Conservation (phyloP, 2,797 vertebrate species). For the Gila robusta region DNA sequence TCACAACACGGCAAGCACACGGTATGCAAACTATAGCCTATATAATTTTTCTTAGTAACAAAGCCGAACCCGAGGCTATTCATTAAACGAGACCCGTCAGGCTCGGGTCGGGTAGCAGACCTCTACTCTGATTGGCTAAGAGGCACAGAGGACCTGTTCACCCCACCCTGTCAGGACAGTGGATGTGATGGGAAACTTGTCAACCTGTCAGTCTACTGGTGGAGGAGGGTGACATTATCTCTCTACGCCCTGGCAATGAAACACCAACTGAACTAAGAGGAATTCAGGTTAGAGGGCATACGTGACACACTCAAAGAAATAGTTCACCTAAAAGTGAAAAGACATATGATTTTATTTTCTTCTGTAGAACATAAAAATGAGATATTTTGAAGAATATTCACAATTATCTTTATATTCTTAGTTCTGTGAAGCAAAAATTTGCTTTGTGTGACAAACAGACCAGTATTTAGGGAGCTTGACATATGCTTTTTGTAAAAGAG, state of each 20-base stretch:
- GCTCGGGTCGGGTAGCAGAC: too few species aligned
- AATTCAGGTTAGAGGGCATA: conserved; percentile 11
- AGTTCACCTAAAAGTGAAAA: not conserved
- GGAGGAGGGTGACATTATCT: conserved; percentile 8
- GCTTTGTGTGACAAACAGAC: not conserved
- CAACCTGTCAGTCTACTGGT: not conserved
- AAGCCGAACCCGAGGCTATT: too few species aligned
- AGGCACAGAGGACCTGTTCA: conserved; percentile 25
- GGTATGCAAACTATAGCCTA: too few species aligned
- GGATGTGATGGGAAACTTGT: conserved; percentile 25
- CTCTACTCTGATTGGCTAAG: conserved; percentile 22
- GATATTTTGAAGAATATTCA: not conserved
- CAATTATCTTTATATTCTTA: not conserved
- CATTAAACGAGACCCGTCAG: too few species aligned
- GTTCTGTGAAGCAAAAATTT: not conserved
- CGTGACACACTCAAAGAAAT: not conserved
- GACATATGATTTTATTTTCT: not conserved
- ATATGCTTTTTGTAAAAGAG: not conserved
- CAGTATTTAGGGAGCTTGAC: not conserved
- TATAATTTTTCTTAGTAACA: too few species aligned
- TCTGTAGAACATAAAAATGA: not conserved
- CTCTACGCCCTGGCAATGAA: not conserved
- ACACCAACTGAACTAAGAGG: not conserved
- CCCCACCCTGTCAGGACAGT: not conserved
- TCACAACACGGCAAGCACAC: too few species aligned